Percentiles rank a stretch among this genome's conserved stretches.
phyloP scores from a whole-genome alignment of 2,113 vertebrate species.

The Girardinichthys multiradiatus region DNA sequence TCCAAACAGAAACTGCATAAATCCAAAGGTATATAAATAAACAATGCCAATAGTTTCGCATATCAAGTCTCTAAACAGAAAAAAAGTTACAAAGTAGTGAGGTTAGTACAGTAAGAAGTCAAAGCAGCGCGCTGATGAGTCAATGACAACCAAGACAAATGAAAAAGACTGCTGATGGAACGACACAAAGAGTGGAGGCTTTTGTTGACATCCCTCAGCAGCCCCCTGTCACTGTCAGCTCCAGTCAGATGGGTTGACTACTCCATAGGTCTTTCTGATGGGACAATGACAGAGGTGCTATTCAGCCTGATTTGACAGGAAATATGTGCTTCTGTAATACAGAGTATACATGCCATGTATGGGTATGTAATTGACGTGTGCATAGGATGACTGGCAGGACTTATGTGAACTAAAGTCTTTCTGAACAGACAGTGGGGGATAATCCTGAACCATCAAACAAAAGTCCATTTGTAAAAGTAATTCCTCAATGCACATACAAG shows the following conservation, averaged over 20 bases:
- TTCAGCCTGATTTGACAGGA: slow-evolving; percentile 32
- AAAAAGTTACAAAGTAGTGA: not conserved
- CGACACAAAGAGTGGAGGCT: slow-evolving; percentile 45
- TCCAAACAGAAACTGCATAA: not conserved
- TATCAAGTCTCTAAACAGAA: not conserved
- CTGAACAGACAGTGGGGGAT: not conserved
- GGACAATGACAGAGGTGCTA: slow-evolving; percentile 36
- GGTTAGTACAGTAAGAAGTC: slow-evolving; percentile 1
- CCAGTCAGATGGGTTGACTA: slow-evolving; percentile 47
- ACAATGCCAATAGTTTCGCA: not conserved
- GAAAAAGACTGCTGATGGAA: slow-evolving; percentile 41
- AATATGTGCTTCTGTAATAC: slow-evolving; percentile 35
- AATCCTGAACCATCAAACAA: slow-evolving; percentile 20
- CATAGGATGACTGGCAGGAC: slow-evolving; percentile 16
- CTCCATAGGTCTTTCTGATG: slow-evolving; percentile 47
- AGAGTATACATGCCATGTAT: slow-evolving; percentile 1
- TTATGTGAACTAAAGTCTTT: slow-evolving; percentile 39
- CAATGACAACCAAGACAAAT: slow-evolving; percentile 47
- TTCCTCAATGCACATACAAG: slow-evolving; percentile 3
- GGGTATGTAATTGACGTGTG: slow-evolving; percentile 23
- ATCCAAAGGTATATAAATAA: not conserved
- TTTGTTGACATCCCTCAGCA: slow-evolving; percentile 35
- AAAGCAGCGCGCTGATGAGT: slow-evolving; percentile 6
- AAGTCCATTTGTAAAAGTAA: slow-evolving; percentile 1
- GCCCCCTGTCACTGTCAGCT: slow-evolving; percentile 37